phyloP scores from a whole-genome alignment of 2,797 vertebrate genomes.

The Xenops minutus region DNA sequence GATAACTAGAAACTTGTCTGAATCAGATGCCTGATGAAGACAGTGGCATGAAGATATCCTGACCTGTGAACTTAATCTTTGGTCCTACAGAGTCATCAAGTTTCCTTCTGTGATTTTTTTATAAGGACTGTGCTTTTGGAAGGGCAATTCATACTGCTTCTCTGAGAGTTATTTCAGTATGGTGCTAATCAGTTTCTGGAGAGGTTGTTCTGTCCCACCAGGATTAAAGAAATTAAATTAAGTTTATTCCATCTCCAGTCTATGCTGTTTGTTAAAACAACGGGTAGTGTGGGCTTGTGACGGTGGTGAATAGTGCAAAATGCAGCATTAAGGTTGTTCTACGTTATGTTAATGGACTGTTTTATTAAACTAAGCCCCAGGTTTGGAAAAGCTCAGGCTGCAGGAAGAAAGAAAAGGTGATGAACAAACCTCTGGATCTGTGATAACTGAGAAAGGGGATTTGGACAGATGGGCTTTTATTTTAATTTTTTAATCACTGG shows the following conservation, averaged over 20 bases:
- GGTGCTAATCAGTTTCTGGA: neutral
- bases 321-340: neutral
- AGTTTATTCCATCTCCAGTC: neutral
- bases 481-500: neutral
- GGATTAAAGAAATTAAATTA: neutral
- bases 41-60: neutral
- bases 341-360: neutral
- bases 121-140: neutral
- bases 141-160: neutral
- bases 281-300: neutral
- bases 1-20: neutral
- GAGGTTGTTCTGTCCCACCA: neutral
- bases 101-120: fast-evolving
- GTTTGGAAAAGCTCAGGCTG: neutral
- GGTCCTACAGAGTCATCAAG: neutral
- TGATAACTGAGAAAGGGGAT: neutral
- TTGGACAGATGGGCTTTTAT: neutral
- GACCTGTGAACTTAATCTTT: neutral
- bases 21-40: neutral
- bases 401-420: neutral
- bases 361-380: neutral
- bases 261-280: neutral
- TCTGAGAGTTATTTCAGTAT: neutral
- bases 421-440: neutral
- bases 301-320: neutral